phyloP scores from a whole-genome alignment of 1,140 invertebrate genomes.

The Lordiphosa stackelbergi region DNA sequence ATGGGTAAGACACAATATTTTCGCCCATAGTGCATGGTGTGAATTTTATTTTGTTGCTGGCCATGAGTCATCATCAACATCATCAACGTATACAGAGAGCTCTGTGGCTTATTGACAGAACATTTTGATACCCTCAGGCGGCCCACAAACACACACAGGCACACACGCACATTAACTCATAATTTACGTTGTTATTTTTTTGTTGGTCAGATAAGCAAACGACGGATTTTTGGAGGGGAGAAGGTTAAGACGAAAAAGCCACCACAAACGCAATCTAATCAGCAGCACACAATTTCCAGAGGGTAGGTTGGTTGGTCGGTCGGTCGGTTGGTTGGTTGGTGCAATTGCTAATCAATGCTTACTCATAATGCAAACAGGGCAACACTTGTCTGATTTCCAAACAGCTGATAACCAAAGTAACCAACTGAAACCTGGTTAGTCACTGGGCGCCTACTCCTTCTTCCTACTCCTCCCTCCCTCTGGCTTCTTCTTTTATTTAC shows the following conservation, averaged over 20 bases:
- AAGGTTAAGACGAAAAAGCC: not conserved
- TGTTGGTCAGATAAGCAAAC: conserved; percentile 61
- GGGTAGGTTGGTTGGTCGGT: conserved; percentile 7
- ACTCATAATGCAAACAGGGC: conserved; percentile 56
- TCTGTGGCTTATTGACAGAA: conserved; percentile 65
- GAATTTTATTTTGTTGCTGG: conserved; percentile 33
- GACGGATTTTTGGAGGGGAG: conserved; percentile 25
- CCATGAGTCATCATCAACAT: conserved; percentile 53
- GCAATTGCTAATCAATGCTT: conserved; percentile 55
- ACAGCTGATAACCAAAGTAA: conserved; percentile 57
- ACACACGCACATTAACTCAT: conserved; percentile 61
- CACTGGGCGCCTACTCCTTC: conserved; percentile 21
- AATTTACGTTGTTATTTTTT: conserved; percentile 71
- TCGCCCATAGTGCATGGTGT: conserved; percentile 37
- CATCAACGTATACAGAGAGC: conserved; percentile 18
- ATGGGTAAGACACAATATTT: conserved; percentile 6
- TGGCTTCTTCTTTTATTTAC: not conserved
- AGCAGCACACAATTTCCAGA: conserved; percentile 17
- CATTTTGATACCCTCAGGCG: conserved; percentile 56
- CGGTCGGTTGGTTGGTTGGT: conserved; percentile 6
- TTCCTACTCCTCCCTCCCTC: not conserved
- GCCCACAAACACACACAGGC: conserved; percentile 24
- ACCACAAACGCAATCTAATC: conserved; percentile 9
- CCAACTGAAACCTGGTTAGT: conserved; percentile 46
- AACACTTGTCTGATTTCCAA: conserved; percentile 70